A percentile compares a stretch with the other conserved stretches of the same genome.
Conservation (phyloP, 1,140 invertebrate genomes). For the Antheraea mylitta region DNA sequence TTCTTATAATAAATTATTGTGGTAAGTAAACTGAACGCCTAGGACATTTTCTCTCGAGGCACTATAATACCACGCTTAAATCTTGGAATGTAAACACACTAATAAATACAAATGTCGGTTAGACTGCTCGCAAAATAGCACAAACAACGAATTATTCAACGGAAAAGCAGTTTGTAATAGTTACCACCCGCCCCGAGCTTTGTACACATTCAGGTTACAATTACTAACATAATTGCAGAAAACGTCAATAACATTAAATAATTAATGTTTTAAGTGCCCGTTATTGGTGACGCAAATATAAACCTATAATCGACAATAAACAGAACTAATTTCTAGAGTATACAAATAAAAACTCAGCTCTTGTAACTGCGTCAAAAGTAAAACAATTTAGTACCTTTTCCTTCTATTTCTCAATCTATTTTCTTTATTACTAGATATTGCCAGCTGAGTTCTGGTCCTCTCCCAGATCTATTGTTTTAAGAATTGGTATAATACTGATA, state of each 20-base stretch:
- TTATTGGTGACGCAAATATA: neutral
- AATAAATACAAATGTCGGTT: slow-evolving; percentile 1
- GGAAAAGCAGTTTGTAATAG: slow-evolving; percentile 5
- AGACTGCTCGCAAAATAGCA: slow-evolving; percentile 6
- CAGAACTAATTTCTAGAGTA: neutral
- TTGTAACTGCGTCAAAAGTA: no score
- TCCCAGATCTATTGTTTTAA: no score
- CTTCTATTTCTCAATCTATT: no score
- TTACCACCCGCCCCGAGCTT: neutral
- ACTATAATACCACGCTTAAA: neutral
- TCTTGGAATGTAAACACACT: neutral
- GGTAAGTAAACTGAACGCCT: neutral
- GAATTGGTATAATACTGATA: no score
- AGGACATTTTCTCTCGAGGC: neutral
- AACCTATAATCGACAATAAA: neutral
- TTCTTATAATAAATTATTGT: neutral
- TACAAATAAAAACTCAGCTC: no score
- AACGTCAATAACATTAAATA: slow-evolving; percentile 18
- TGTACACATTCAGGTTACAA: slow-evolving; percentile 9
- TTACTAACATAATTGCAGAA: slow-evolving; percentile 15
- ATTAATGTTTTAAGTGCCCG: slow-evolving; percentile 10
- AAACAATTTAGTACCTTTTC: no score
- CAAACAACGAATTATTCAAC: slow-evolving; percentile 8
- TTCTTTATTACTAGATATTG: no score
- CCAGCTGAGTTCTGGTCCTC: no score